A percentile compares a stretch with the other conserved stretches of the same genome.
phyloP scores from a whole-genome alignment of 2,113 vertebrate species.

The Agelaius tricolor region DNA sequence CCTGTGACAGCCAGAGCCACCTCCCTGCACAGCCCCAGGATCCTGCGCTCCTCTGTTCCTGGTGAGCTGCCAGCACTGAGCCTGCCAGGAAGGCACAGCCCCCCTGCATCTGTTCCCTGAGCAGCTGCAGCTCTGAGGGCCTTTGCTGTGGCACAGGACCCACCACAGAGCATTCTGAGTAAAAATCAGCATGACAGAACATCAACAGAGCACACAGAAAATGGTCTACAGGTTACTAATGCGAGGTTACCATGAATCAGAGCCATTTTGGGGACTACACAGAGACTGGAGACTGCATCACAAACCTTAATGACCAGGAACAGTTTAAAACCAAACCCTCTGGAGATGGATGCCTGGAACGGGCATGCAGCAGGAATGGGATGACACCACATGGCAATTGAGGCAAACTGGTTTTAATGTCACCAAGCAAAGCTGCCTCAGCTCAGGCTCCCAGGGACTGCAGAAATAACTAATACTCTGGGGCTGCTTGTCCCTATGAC shows the following conservation, averaged over 20 bases:
- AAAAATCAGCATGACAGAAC: not conserved
- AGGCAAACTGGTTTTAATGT: not conserved
- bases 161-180: not conserved
- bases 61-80: not conserved
- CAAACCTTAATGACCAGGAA: not conserved
- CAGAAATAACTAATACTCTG: not conserved
- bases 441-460: not conserved
- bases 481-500: not conserved
- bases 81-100: not conserved
- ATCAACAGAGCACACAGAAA: not conserved
- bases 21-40: not conserved
- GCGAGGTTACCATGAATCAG: not conserved
- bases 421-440: not conserved
- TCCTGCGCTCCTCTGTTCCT: not conserved
- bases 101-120: not conserved
- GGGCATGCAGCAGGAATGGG: not conserved
- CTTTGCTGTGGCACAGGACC: not conserved
- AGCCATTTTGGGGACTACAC: not conserved
- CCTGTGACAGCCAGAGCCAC: not conserved
- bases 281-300: not conserved
- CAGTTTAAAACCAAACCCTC: not conserved
- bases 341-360: not conserved
- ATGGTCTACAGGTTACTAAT: not conserved
- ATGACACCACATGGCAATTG: no score
- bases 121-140: not conserved